These are phyloP conservation scores for Fundulus diaphanus DNA, from an alignment of 2,797 vertebrate genomes.

Conservation along the genomic window DNA sequence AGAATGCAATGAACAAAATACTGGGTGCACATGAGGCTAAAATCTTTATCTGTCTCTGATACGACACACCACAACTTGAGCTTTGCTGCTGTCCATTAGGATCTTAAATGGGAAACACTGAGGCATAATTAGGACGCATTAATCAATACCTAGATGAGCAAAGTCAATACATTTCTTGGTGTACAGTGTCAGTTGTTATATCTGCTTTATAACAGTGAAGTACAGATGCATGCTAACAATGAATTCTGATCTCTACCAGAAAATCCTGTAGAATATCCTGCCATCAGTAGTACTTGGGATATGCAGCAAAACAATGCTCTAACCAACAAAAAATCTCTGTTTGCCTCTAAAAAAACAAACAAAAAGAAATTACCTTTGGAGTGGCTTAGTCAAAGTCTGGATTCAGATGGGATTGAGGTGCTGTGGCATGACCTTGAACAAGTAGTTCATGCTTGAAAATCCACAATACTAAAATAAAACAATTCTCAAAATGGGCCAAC, in stretches of 20 bases:
- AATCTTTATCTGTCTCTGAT: conserved; percentile 77
- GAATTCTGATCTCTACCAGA: too few species aligned
- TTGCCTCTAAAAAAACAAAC: too few species aligned
- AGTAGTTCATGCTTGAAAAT: too few species aligned
- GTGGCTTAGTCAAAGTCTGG: too few species aligned
- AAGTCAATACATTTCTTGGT: conserved; percentile 51
- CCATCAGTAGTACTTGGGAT: too few species aligned
- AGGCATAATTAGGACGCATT: conserved; percentile 67
- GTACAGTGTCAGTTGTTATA: conserved; percentile 33
- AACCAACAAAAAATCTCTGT: too few species aligned
- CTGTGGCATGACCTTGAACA: neutral
- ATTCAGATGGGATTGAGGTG: neutral
- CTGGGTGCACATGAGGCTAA: conserved; percentile 54
- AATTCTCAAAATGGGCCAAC: too few species aligned
- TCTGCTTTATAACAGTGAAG: neutral
- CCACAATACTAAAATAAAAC: too few species aligned
- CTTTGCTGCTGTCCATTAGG: conserved; percentile 72
- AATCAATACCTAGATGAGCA: conserved; percentile 55
- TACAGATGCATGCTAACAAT: too few species aligned
- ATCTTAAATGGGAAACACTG: conserved; percentile 58
- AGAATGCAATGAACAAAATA: conserved; percentile 60
- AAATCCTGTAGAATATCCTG: too few species aligned
- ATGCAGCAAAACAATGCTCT: too few species aligned
- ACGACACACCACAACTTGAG: conserved; percentile 62
- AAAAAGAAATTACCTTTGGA: too few species aligned